Evolutionary conservation across 2,888 invertebrate genomes (phyloP).

Genomic region (Eupithecia dodoneata): DNA sequence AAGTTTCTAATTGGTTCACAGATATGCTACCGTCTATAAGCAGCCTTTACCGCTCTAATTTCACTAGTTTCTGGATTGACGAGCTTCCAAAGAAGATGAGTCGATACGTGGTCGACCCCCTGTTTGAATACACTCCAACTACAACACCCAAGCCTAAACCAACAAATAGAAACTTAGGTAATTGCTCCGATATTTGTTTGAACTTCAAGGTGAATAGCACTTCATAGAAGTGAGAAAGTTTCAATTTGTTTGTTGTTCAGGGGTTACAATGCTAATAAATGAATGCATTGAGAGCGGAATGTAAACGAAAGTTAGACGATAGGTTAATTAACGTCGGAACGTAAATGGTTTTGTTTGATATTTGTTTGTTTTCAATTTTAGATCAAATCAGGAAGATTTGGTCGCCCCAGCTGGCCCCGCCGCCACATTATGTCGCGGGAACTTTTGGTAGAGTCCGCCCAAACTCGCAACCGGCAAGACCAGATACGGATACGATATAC

Average conservation of each 20-base stretch:
- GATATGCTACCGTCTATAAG: conserved; percentile 90
- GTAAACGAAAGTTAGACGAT: not conserved
- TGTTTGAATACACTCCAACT: conserved; percentile 67
- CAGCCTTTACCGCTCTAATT: conserved; percentile 89
- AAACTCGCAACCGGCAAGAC: conserved; percentile 57
- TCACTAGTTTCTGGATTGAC: conserved; percentile 93
- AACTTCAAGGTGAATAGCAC: conserved; percentile 17
- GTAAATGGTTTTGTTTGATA: not conserved
- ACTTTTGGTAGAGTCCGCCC: conserved; percentile 65
- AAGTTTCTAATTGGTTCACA: conserved; percentile 60
- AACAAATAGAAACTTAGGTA: conserved; percentile 63
- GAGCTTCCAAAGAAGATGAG: conserved; percentile 89
- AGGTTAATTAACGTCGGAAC: not conserved
- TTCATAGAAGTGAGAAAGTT: conserved; percentile 1
- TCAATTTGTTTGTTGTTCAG: not conserved
- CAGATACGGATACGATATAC: conserved; percentile 67
- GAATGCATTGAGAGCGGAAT: not conserved
- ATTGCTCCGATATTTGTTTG: conserved; percentile 32
- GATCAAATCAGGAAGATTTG: conserved; percentile 66
- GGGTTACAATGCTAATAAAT: conserved; percentile 1
- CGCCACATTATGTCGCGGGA: conserved; percentile 57
- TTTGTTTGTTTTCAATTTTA: conserved; percentile 45
- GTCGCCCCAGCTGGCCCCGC: conserved; percentile 58
- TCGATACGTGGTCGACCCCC: conserved; percentile 74
- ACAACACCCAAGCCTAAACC: conserved; percentile 61